A percentile compares a stretch with the other conserved stretches of the same genome.
phyloP scores from a whole-genome alignment of 92 coral and sea anemone genomes.

The Epizoanthus stellaris region DNA sequence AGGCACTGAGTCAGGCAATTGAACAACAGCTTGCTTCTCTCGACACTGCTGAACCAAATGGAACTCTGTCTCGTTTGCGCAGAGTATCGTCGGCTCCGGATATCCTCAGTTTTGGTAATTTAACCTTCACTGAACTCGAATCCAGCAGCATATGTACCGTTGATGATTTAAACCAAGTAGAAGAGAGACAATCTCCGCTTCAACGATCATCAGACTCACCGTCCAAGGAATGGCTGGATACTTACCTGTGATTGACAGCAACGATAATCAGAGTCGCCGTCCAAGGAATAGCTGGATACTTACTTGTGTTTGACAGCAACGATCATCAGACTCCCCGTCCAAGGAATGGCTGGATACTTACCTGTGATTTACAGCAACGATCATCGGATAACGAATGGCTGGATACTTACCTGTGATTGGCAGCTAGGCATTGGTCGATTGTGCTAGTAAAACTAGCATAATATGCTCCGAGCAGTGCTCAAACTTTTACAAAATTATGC shows the following conservation, averaged over 20 bases:
- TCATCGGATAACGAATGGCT: background rate
- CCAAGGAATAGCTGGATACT: constrained; percentile 72
- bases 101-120: constrained; percentile 60
- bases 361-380: constrained; percentile 30
- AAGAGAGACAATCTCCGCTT: background rate
- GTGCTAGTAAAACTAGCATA: too few species aligned
- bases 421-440: too few species aligned
- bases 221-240: constrained; percentile 73
- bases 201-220: background rate
- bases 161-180: constrained; percentile 51
- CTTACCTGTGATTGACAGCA: constrained; percentile 47
- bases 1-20: constrained; percentile 65
- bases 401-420: too few species aligned
- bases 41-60: constrained; percentile 49
- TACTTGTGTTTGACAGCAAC: constrained; percentile 42
- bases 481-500: too few species aligned
- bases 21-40: constrained; percentile 67
- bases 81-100: constrained; percentile 72
- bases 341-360: constrained; percentile 58
- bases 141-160: constrained; percentile 74
- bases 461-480: too few species aligned
- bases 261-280: background rate
- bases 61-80: constrained; percentile 39
- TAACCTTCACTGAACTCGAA: constrained; percentile 61
- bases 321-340: background rate